Base-by-base conservation (phyloP, 2,797 vertebrate species). In the Muraenolepis orangiensis region DNA sequence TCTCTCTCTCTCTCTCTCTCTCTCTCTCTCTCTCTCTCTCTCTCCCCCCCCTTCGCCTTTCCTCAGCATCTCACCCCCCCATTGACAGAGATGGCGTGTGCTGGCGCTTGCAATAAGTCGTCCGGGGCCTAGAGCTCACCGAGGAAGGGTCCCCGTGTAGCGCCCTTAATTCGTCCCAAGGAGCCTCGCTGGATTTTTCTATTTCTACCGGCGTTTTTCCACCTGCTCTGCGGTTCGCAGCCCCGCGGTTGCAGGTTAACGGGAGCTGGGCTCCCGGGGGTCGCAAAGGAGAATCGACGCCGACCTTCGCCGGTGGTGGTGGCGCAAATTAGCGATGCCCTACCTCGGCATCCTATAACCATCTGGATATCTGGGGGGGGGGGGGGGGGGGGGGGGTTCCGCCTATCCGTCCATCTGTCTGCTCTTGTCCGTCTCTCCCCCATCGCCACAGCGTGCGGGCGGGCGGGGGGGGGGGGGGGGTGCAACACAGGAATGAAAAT, bases 401-500 rank as follows among this genome's bases (percentile, higher is more conserved):
- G 32, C 67, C 38, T 10, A 72, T 76, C 72, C 57, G 51, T 72
- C 69, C 69, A 28, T 74, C 77, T 66, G 51, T 69, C 74, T 74
- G 76, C 72, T 76, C 79, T n/a, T 14, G 74, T 75, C 71, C 46
- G 57, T 72, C 69, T 69, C 31, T 70, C 77, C 36, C 70, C 78
- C 87, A 74, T 76, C 79, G 81, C 80, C 81, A 71, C 76, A 51
- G 72, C 14, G 85, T 78, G 85, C 46, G 71, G 77, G 72, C 3
- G 87, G 79, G n/a, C n/a, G n/a, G n/a, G n/a, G n/a, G n/a, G n/a
- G n/a, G n/a, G n/a, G n/a, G n/a, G n/a, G n/a, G n/a, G n/a, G n/a
- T n/a, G n/a, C 86, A 74, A 84, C 89, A 74, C 90, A 91, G 94
- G 93, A 87, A 94, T 95, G 93, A 94, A 89, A 93, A 93, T 91